phyloP scores from a whole-genome alignment of 2,888 invertebrate species.

The Andricus quercusramuli region DNA sequence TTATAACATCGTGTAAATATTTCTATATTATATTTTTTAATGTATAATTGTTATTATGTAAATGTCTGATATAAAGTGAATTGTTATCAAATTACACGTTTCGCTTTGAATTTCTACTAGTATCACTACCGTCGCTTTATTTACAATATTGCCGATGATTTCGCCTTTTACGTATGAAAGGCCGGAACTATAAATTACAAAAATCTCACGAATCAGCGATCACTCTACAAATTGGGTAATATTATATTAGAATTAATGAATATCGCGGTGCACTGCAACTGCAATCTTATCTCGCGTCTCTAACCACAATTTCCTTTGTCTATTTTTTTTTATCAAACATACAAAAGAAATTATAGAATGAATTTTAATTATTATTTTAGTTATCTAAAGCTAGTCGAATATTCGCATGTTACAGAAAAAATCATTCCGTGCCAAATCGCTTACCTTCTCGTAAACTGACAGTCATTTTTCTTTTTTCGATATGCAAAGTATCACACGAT shows the following conservation, averaged over 20 bases:
- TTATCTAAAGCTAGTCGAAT: background rate
- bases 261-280: background rate
- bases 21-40: constrained; percentile 48
- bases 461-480: background rate
- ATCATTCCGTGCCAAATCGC: background rate
- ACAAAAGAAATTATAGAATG: constrained; percentile 6
- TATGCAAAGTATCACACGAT: constrained; percentile 14
- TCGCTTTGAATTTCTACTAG: constrained; percentile 29
- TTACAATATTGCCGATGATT: constrained; percentile 51
- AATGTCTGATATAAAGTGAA: constrained; percentile 46
- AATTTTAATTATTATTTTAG: background rate
- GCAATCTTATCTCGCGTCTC: background rate
- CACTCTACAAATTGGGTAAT: background rate
- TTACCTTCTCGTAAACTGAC: background rate
- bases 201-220: constrained; percentile 11
- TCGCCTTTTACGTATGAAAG: constrained; percentile 4
- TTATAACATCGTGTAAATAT: constrained; percentile 59
- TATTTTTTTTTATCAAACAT: background rate
- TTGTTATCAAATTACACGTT: constrained; percentile 24
- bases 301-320: background rate
- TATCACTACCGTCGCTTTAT: constrained; percentile 48
- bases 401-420: background rate
- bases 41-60: constrained; percentile 45
- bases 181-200: background rate
- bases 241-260: background rate